A percentile compares a stretch with the other conserved stretches of the same genome.
These are phyloP conservation scores for Atopsyche davidsoni DNA, from an alignment of 1,140 invertebrate genomes.

Conservation along the genomic window DNA sequence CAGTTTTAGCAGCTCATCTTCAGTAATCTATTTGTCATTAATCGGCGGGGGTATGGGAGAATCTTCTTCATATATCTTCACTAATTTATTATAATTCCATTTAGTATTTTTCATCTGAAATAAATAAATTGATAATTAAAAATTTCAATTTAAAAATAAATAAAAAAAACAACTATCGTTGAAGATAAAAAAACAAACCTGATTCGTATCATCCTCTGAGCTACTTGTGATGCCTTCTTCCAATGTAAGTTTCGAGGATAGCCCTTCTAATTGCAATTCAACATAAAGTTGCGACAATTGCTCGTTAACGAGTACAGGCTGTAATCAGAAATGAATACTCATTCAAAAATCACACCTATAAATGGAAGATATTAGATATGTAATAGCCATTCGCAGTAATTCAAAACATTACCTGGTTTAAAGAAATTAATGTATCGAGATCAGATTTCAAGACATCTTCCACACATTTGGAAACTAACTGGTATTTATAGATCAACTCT, in stretches of 20 bases:
- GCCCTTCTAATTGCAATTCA: slow-evolving; percentile 62
- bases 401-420: slow-evolving; percentile 45
- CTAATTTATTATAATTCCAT: slow-evolving; percentile 46
- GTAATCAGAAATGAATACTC: slow-evolving; percentile 32
- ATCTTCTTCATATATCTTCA: slow-evolving; percentile 57
- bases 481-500: slow-evolving; percentile 58
- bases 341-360: neutral
- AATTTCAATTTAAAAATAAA: slow-evolving; percentile 12
- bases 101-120: slow-evolving; percentile 39
- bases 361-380: neutral
- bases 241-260: slow-evolving; percentile 50
- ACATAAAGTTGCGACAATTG: slow-evolving; percentile 65
- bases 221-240: slow-evolving; percentile 59
- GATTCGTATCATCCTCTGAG: slow-evolving; percentile 45
- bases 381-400: neutral
- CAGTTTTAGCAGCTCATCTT: too few relatives aligned
- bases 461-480: slow-evolving; percentile 50
- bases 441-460: slow-evolving; percentile 57
- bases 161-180: slow-evolving; percentile 10
- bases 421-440: slow-evolving; percentile 48
- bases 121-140: slow-evolving; percentile 22
- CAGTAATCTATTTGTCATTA: too few relatives aligned
- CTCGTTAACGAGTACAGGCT: slow-evolving; percentile 65
- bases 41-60: slow-evolving; percentile 49
- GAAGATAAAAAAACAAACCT: slow-evolving; percentile 12